Base-by-base conservation (phyloP, 2,113 vertebrate species). In the Cygnus atratus region DNA sequence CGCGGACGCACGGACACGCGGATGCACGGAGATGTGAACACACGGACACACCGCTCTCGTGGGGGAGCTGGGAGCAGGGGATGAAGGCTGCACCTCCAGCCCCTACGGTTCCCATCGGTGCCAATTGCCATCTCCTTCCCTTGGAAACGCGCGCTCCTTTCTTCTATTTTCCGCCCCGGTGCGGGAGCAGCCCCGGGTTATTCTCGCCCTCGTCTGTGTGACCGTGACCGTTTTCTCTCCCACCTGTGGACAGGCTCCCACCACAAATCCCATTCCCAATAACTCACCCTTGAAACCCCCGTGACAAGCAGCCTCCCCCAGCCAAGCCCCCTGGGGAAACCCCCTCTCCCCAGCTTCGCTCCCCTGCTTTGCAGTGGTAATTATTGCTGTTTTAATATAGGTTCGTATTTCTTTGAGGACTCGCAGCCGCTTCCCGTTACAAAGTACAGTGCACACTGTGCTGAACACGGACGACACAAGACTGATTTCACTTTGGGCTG, bases 381-480 rank as follows among this genome's bases (percentile, higher is more conserved):
- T 98, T 98, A 98, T 97, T 98, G 97, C 97, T 98, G 96, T 97
- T 97, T 95, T 90, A 84, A 86, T 96, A 63, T 71, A 80, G 54
- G 79, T 84, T 96, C 26, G 1, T 74, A 70, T 71, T 70, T 76
- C 44, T 59, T 95, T 84, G 92, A 95, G 86, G 95, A 95, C 95
- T 94, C 82, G 93, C 50, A 95, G 95, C 95, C 77, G 76, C 95
- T 91, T 96, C 91, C 95, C 33, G 0, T 93, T 90, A 96, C 90
- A 61, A 79, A 96, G 91, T 93, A 97, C 96, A 97, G 96, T 94
- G 95, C 95, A 93, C 18, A 88, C 94, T 92, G 89, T 85, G 95
- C 95, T 93, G 96, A 93, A 95, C 93, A 91, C 67, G 92, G 95
- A 97, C 94, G 94, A 93, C 87, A 93, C 93, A 94, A 94, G 95